Conservation (phyloP, 2,797 vertebrate genomes). For the Myripristis murdjan region DNA sequence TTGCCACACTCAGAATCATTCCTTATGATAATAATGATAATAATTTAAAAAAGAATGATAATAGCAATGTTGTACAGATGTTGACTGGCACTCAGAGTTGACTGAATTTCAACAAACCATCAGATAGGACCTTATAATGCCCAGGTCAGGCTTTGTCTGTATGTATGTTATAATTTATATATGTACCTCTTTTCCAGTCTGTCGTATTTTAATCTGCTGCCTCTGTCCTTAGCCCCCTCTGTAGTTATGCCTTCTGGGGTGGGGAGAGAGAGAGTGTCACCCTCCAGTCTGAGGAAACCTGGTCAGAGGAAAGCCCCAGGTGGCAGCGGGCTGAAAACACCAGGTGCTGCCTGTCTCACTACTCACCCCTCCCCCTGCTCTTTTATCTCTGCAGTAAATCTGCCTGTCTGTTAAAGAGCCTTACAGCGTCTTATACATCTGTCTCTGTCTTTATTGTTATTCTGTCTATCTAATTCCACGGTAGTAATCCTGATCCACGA, state of each 20-base stretch:
- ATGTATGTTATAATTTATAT: conserved; percentile 29
- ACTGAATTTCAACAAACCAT: too few relatives aligned
- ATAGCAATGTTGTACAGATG: too few relatives aligned
- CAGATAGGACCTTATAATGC: too few relatives aligned
- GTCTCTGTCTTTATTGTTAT: conserved; percentile 43
- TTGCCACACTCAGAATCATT: too few relatives aligned
- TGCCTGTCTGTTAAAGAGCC: conserved; percentile 36
- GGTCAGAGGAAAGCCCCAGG: conserved; percentile 66
- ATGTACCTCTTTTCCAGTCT: conserved; percentile 24
- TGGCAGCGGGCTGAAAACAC: conserved; percentile 65
- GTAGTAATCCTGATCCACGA: conserved; percentile 34
- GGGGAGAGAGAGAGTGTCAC: conserved; percentile 56
- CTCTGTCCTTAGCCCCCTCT: conserved; percentile 44
- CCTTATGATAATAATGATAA: too few relatives aligned
- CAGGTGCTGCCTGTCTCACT: conserved; percentile 65
- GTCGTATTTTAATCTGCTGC: conserved; percentile 15
- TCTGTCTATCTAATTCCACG: conserved; percentile 31
- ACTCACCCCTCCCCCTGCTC: conserved; percentile 9
- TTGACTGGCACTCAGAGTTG: too few relatives aligned
- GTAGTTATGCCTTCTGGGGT: conserved; percentile 50
- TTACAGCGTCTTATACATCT: conserved; percentile 45
- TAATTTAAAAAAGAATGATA: too few relatives aligned
- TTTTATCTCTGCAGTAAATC: conserved; percentile 22
- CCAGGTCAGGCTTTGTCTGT: conserved; percentile 3
- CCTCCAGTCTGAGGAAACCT: conserved; percentile 60